These are phyloP conservation scores for Hassar affinis DNA, from an alignment of 2,113 vertebrate species.

Conservation along the genomic window DNA sequence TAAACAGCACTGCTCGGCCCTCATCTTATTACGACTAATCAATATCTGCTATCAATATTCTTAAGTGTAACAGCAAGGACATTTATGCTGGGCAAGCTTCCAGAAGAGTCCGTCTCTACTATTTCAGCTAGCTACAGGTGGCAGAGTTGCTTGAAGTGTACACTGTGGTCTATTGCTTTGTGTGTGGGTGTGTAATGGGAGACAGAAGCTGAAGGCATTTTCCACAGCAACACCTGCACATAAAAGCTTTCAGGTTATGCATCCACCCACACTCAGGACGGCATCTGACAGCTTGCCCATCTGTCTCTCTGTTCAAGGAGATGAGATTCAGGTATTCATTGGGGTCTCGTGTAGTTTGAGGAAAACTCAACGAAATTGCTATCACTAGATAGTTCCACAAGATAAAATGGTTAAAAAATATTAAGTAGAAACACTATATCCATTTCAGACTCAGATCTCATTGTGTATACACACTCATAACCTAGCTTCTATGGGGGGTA, in stretches of 20 bases:
- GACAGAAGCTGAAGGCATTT: constrained; percentile 5
- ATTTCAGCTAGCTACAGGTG: background rate
- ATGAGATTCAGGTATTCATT: constrained; percentile 38
- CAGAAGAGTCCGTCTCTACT: constrained; percentile 35
- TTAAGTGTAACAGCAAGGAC: constrained; percentile 48
- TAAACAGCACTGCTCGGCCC: background rate
- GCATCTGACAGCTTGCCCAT: constrained; percentile 43
- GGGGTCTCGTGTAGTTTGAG: background rate
- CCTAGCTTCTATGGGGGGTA: background rate
- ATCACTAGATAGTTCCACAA: background rate
- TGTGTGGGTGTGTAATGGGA: background rate
- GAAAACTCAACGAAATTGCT: background rate
- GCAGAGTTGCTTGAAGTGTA: background rate
- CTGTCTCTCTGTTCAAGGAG: constrained; percentile 52
- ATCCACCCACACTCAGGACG: constrained; percentile 12
- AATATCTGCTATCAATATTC: constrained; percentile 53
- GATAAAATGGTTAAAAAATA: background rate
- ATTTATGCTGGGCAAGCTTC: constrained; percentile 24
- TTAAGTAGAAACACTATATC: too few relatives aligned
- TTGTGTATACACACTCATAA: background rate
- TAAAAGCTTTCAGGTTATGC: constrained; percentile 20
- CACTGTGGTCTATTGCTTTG: background rate
- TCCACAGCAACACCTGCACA: constrained; percentile 6
- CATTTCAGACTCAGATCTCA: too few relatives aligned
- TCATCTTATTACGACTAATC: constrained; percentile 47